Evolutionary conservation across 2,113 vertebrate genomes (phyloP).

Genomic region (Marmota monax): DNA sequence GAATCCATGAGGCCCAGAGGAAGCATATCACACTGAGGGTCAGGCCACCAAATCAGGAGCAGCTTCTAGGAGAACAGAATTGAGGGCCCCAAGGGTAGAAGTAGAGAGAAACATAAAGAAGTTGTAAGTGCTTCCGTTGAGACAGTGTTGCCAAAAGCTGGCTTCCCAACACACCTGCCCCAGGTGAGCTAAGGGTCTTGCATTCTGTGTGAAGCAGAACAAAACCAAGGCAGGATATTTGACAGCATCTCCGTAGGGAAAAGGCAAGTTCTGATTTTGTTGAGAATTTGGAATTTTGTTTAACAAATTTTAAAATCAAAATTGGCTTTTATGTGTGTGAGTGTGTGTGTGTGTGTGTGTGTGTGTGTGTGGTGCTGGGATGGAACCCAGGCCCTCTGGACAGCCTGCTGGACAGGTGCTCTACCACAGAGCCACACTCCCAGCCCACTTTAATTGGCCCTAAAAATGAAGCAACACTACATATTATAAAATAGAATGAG

Average conservation of each 20-base stretch:
- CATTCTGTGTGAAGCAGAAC: not conserved
- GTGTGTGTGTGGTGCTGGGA: not conserved
- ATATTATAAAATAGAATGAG: not conserved
- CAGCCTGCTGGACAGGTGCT: not conserved
- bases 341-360: too few species aligned
- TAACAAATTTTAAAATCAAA: not conserved
- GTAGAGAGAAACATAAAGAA: not conserved
- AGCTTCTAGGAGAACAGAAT: not conserved
- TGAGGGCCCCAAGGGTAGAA: not conserved
- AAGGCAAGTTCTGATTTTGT: not conserved
- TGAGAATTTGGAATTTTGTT: not conserved
- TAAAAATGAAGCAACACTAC: not conserved
- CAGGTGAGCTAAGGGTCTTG: not conserved
- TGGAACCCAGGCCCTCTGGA: not conserved
- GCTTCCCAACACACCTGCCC: not conserved
- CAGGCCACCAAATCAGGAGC: too few species aligned
- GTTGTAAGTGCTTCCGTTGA: not conserved
- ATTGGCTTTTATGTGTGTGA: not conserved
- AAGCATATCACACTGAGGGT: not conserved
- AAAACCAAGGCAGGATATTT: not conserved
- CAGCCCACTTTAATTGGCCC: not conserved
- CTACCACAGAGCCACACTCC: not conserved
- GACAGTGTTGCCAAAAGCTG: not conserved
- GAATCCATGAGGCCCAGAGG: not conserved
- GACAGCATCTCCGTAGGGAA: not conserved